A percentile compares a stretch with the other conserved stretches of the same genome.
phyloP scores from a whole-genome alignment of 2,797 vertebrate species.

The Cynodonichthys magdalenae region DNA sequence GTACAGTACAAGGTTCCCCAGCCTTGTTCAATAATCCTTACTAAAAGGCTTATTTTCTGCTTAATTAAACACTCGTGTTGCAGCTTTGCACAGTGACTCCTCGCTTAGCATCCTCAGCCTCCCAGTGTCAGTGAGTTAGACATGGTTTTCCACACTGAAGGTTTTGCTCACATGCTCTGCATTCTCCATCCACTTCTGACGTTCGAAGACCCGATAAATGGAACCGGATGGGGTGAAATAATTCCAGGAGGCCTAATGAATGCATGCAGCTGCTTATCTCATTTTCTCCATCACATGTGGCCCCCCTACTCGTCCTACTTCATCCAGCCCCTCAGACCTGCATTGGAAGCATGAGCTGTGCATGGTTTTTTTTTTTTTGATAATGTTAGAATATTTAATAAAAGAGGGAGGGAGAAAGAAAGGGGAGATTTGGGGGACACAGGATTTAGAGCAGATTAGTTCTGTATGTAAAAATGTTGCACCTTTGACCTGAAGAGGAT shows the following conservation, averaged over 20 bases:
- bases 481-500: not conserved
- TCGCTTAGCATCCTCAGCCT: slow-evolving; percentile 49
- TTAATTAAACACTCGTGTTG: slow-evolving; percentile 13
- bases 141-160: slow-evolving; percentile 28
- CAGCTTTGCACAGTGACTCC: slow-evolving; percentile 34
- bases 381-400: slow-evolving; percentile 5
- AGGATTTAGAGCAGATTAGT: slow-evolving; percentile 12
- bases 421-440: not conserved
- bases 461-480: not conserved
- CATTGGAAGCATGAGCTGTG: slow-evolving; percentile 39
- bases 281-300: slow-evolving; percentile 37
- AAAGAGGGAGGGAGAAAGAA: not conserved
- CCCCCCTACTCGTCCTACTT: slow-evolving; percentile 39
- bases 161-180: slow-evolving; percentile 50
- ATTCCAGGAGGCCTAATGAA: slow-evolving; percentile 71
- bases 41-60: slow-evolving; percentile 11
- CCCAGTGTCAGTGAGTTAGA: too few species aligned
- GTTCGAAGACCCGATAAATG: slow-evolving; percentile 58
- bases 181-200: slow-evolving; percentile 70
- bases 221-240: slow-evolving; percentile 69
- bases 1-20: slow-evolving; percentile 2
- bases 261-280: slow-evolving; percentile 76
- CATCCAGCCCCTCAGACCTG: slow-evolving; percentile 51
- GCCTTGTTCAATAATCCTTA: slow-evolving; percentile 46
- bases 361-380: slow-evolving; percentile 6